Evolutionary conservation across 2,888 invertebrate species (phyloP).

Genomic region (Leptodirus hochenwartii): DNA sequence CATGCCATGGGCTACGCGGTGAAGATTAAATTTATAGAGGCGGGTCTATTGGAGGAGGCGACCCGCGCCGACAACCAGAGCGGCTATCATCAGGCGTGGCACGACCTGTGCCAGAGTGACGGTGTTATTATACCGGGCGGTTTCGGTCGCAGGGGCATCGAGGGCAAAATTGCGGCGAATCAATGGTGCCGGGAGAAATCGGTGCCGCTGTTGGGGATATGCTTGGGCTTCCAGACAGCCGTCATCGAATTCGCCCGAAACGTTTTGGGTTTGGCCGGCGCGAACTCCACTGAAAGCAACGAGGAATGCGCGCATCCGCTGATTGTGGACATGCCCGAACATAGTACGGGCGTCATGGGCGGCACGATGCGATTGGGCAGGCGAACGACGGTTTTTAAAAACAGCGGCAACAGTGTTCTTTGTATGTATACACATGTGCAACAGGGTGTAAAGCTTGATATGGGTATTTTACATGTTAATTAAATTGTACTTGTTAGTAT

Average conservation of each 20-base stretch:
- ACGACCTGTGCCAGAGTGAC: constrained; percentile 68
- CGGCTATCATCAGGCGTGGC: constrained; percentile 86
- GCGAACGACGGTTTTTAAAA: constrained; percentile 64
- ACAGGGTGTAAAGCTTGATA: too few species aligned
- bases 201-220: constrained; percentile 89
- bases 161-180: constrained; percentile 89
- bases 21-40: constrained; percentile 79
- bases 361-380: constrained; percentile 98
- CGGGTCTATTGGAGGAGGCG: constrained; percentile 66
- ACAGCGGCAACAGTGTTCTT: constrained; percentile 29
- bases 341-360: constrained; percentile 81
- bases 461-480: too few species aligned
- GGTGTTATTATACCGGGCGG: constrained; percentile 96
- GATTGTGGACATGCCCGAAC: constrained; percentile 98
- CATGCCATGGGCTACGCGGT: constrained; percentile 70
- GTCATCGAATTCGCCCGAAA: constrained; percentile 91
- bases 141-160: constrained; percentile 88
- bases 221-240: constrained; percentile 93
- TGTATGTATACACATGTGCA: too few species aligned
- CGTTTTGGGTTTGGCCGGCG: constrained; percentile 53
- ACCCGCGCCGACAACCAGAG: constrained; percentile 60
- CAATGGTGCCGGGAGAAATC: constrained; percentile 82
- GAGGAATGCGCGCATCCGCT: constrained; percentile 55
- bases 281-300: constrained; percentile 76
- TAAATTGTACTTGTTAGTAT: too few species aligned